These are phyloP conservation scores for Siniperca knerii DNA, from an alignment of 2,113 vertebrate genomes.

Conservation along the genomic window DNA sequence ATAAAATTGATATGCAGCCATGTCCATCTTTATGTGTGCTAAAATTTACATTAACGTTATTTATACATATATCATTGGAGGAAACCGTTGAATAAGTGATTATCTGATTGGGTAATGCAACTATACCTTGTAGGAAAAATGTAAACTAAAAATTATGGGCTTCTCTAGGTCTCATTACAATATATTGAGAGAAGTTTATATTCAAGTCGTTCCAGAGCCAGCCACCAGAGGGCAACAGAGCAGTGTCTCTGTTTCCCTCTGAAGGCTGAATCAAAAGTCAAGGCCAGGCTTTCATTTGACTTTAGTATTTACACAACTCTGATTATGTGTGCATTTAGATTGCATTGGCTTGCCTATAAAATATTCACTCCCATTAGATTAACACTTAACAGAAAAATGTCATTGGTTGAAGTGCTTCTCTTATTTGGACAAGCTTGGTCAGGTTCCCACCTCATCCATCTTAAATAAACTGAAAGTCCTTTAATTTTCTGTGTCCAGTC, in stretches of 20 bases:
- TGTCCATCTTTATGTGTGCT: neutral
- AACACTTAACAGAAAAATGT: neutral
- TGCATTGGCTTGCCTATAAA: neutral
- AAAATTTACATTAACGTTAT: neutral
- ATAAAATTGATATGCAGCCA: neutral
- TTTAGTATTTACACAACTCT: neutral
- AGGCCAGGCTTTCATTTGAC: neutral
- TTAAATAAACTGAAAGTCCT: neutral
- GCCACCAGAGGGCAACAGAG: conserved; percentile 57
- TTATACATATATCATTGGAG: neutral
- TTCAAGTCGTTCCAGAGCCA: neutral
- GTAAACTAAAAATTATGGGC: neutral
- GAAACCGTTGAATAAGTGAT: neutral
- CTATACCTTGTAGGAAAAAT: neutral
- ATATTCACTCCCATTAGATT: neutral
- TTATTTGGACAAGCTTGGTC: neutral
- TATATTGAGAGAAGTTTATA: neutral
- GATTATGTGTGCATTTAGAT: conserved; percentile 1
- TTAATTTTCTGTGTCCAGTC: conserved; percentile 6
- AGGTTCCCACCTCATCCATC: neutral
- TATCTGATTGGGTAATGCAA: neutral
- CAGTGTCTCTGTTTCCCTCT: neutral
- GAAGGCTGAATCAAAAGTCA: neutral
- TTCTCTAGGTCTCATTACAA: neutral
- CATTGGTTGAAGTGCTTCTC: neutral